Evolutionary conservation across 2,888 invertebrate species (phyloP).

Genomic region (Amitus sp.): DNA sequence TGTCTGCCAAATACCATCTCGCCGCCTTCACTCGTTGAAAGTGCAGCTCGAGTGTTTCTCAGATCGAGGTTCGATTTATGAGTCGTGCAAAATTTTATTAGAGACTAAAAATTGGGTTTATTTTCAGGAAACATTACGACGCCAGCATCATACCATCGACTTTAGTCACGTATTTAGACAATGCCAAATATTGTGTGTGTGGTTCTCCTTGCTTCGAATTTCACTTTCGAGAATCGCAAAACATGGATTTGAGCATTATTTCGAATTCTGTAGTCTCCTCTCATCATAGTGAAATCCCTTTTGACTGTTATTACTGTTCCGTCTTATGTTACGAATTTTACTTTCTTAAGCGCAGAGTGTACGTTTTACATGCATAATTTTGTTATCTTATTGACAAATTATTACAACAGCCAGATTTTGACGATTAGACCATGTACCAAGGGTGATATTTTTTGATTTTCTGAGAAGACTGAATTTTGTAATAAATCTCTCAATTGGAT

Average conservation of each 20-base stretch:
- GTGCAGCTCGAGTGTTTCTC: constrained; percentile 69
- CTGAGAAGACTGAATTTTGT: too few species aligned
- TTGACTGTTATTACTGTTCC: constrained; percentile 75
- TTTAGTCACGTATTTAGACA: constrained; percentile 71
- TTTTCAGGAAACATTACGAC: constrained; percentile 68
- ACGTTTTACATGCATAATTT: too few species aligned
- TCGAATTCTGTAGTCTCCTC: constrained; percentile 45
- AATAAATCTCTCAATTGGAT: too few species aligned
- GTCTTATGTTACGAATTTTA: too few species aligned
- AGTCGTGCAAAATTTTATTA: constrained; percentile 1
- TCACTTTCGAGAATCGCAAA: constrained; percentile 39
- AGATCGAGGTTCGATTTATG: constrained; percentile 57
- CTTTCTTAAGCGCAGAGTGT: too few species aligned
- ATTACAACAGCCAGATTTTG: too few species aligned
- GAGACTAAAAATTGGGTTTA: constrained; percentile 12
- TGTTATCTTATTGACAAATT: too few species aligned
- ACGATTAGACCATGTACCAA: too few species aligned
- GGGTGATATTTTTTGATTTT: too few species aligned
- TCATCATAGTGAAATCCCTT: constrained; percentile 64
- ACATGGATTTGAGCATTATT: constrained; percentile 43
- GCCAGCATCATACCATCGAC: constrained; percentile 71
- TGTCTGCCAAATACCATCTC: too few species aligned
- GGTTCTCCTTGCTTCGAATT: constrained; percentile 66
- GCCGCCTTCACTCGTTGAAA: constrained; percentile 69
- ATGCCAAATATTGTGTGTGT: constrained; percentile 73